A percentile compares a stretch with the other conserved stretches of the same genome.
These are phyloP conservation scores for Trachelus troglodyta DNA, from an alignment of 2,888 invertebrate species.

Conservation along the genomic window DNA sequence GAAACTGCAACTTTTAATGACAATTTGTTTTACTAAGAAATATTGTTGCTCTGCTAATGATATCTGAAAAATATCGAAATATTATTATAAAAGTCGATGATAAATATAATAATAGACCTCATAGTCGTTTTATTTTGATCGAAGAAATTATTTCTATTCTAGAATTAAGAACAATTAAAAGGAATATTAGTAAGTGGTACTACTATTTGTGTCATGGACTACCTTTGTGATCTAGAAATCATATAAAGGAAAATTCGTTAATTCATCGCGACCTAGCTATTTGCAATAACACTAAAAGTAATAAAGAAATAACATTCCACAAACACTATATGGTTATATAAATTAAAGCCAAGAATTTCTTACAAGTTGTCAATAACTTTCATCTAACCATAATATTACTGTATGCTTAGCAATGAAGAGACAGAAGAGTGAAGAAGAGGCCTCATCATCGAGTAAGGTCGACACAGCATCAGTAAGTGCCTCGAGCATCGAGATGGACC, in stretches of 20 bases:
- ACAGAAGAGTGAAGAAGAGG: neutral
- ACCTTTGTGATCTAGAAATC: too few species aligned
- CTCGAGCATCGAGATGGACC: slow-evolving; percentile 24
- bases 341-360: neutral
- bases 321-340: neutral
- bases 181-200: too few species aligned
- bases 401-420: neutral
- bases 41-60: too few species aligned
- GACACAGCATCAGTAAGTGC: slow-evolving; percentile 30
- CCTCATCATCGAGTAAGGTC: neutral
- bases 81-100: neutral
- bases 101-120: neutral
- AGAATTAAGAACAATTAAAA: too few species aligned
- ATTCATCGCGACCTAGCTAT: too few species aligned
- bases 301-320: neutral
- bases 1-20: neutral
- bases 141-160: too few species aligned
- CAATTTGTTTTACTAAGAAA: neutral
- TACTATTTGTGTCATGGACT: too few species aligned
- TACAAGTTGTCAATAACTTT: neutral
- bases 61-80: neutral
- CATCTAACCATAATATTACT: neutral
- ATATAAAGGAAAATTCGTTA: too few species aligned
- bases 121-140: too few species aligned
- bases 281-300: neutral